Conservation (phyloP, 2,113 vertebrate genomes). For the Gymnogyps californianus region DNA sequence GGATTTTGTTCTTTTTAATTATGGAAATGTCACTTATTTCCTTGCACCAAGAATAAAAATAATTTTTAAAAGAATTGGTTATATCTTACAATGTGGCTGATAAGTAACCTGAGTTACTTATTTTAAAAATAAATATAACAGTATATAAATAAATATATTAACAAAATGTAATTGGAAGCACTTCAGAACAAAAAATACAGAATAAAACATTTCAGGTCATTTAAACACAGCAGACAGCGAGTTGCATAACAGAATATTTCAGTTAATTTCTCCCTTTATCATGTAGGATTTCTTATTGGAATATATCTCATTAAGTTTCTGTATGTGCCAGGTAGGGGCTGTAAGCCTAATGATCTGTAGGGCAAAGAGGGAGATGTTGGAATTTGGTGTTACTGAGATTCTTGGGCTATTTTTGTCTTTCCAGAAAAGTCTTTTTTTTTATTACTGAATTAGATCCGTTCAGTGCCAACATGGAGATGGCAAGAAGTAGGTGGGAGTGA, state of each 20-base stretch:
- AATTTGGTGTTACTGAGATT: neutral
- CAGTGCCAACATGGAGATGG: slow-evolving; percentile 57
- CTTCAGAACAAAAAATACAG: neutral
- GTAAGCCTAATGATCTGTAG: neutral
- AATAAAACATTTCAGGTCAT: neutral
- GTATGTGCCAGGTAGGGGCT: slow-evolving; percentile 9
- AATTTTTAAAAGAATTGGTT: neutral
- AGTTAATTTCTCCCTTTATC: neutral
- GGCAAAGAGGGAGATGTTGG: neutral
- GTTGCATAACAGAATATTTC: slow-evolving; percentile 36
- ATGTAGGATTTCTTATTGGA: neutral
- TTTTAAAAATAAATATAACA: neutral
- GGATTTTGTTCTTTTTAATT: slow-evolving; percentile 5
- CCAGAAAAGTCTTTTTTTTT: slow-evolving; percentile 3
- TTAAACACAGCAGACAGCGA: neutral
- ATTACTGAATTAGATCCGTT: neutral
- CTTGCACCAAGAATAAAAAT: neutral
- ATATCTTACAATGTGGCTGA: neutral
- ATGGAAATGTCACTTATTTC: neutral
- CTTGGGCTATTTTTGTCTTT: slow-evolving; percentile 10
- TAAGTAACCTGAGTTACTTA: neutral
- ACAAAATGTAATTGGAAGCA: neutral
- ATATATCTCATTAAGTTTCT: slow-evolving; percentile 4
- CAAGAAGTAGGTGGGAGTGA: slow-evolving; percentile 53
- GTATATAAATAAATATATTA: neutral